Evolutionary conservation across 2,797 vertebrate species (phyloP).

Genomic region (Acanthornis magna): DNA sequence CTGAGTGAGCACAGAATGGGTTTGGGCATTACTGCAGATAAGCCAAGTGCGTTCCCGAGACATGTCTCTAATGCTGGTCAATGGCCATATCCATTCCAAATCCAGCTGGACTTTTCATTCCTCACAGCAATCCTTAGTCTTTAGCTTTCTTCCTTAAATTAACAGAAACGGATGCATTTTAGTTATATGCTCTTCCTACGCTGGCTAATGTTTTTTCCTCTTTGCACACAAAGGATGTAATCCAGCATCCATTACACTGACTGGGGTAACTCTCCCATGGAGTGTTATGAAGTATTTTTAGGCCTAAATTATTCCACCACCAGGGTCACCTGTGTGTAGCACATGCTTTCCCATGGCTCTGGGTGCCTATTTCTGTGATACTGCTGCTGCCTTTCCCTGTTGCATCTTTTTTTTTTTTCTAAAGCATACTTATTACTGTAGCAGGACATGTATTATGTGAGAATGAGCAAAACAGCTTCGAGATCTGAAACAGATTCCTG

Average conservation of each 20-base stretch:
- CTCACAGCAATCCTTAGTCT: neutral
- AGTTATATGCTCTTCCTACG: neutral
- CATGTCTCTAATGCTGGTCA: neutral
- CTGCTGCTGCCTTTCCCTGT: neutral
- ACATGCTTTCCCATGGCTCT: neutral
- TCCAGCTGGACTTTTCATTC: neutral
- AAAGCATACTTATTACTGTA: neutral
- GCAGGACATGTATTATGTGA: neutral
- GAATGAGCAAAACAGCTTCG: neutral
- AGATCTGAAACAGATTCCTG: conserved; percentile 13
- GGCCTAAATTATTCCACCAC: neutral
- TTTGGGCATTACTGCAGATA: neutral
- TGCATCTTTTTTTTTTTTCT: neutral
- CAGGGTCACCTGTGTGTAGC: neutral
- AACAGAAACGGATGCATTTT: neutral
- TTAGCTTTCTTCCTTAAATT: conserved; percentile 17
- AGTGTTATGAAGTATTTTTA: neutral
- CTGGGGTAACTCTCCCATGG: neutral
- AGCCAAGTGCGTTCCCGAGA: neutral
- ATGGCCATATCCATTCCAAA: neutral
- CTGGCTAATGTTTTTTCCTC: neutral
- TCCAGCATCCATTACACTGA: neutral
- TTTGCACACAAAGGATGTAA: neutral
- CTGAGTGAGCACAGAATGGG: neutral
- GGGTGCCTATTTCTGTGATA: neutral